These are phyloP conservation scores for Eleginops maclovinus DNA, from an alignment of 2,113 vertebrate genomes.

Conservation along the genomic window DNA sequence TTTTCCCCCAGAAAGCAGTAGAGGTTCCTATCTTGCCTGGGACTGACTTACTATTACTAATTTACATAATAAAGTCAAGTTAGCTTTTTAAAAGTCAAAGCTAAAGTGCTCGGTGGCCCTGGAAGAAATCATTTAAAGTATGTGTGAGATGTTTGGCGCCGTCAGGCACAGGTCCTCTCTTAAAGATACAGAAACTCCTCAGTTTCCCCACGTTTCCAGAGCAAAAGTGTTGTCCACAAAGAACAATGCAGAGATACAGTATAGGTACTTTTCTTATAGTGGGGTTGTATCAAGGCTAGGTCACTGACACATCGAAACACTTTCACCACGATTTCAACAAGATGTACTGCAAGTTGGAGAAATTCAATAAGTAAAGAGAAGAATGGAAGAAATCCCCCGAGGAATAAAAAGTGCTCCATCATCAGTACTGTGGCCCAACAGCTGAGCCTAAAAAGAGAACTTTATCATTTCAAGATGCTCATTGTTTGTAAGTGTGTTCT, in stretches of 20 bases:
- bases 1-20: not conserved
- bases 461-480: not conserved
- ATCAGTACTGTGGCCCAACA: not conserved
- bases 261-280: not conserved
- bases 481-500: not conserved
- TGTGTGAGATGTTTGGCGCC: not conserved
- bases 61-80: slow-evolving; percentile 4
- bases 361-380: slow-evolving; percentile 44
- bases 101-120: not conserved
- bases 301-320: not conserved
- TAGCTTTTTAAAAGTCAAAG: not conserved
- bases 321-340: slow-evolving; percentile 16
- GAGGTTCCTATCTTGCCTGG: not conserved
- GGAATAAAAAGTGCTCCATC: slow-evolving; percentile 1
- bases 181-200: not conserved
- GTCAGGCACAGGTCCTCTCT: not conserved
- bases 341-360: slow-evolving; percentile 15
- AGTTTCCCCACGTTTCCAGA: not conserved
- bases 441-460: not conserved
- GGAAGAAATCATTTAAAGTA: slow-evolving; percentile 7
- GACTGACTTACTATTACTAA: not conserved
- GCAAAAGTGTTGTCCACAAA: not conserved
- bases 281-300: not conserved
- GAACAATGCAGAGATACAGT: not conserved
- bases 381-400: slow-evolving; percentile 6